Base-by-base conservation (phyloP, 2,797 vertebrate genomes). In the Capromys pilorides region DNA sequence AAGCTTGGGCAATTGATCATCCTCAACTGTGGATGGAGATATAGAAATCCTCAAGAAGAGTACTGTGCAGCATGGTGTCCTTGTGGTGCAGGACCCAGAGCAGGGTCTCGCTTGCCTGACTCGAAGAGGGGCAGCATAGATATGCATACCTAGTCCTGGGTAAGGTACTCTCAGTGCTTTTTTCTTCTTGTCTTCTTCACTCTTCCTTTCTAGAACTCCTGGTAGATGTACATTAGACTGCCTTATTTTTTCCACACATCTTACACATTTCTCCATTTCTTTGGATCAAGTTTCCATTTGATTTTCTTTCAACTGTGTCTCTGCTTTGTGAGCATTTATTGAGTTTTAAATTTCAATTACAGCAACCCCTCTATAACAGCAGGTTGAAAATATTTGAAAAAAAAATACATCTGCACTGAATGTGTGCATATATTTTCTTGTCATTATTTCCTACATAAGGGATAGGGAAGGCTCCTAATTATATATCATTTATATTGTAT, bases 81-180 rank as follows among this genome's bases (percentile, higher is more conserved):
- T 45, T 13, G 80, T 64, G n/a, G 83, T 19, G 4, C 26, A 39
- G 45, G 67, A 2, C 19, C 45, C 39, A 51, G 26, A 2, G 54
- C 13, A 26, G 16, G 22, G 2, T 0, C 57, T 31, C 41, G 33
- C 54, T 54, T 1, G 0, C 31, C 21, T 62, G 54, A 22, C 4
- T 73, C 57, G 8, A 28, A 57, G 62, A 7, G 11, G 9, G 10
- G 10, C 18, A 10, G 49, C 7, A 0, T 4, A 62, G 79, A 61
- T 13, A 6, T 12, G 21, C 4, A 7, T 1, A 28, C 33, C 24
- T 66, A 18, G 67, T 81, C 41, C 49, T 51, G 59, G 49, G 66
- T 24, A 61, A 9, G 28, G 45, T 31, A 10, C 39, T 19, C n/a
- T 54, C 22, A 51, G 59, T 61, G 54, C 36, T 57, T 80, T 64